Conservation (phyloP, 2,797 vertebrate genomes). For the Streptopelia turtur region DNA sequence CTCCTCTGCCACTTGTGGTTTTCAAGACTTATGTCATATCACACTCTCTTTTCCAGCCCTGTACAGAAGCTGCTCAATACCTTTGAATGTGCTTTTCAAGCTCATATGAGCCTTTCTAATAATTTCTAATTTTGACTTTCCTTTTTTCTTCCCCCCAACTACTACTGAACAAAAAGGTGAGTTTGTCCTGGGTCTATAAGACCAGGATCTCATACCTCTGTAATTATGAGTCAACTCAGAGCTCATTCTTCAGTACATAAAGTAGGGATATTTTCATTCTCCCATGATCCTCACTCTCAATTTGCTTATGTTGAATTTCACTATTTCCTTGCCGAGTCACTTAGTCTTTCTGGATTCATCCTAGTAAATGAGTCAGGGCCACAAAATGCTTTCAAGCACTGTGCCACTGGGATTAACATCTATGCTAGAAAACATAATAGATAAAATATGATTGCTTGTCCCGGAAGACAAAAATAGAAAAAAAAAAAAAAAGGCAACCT, state of each 20-base stretch:
- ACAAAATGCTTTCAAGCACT: background rate
- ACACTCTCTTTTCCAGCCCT: background rate
- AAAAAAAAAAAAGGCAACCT: no score
- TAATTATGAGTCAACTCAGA: background rate
- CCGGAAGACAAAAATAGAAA: background rate
- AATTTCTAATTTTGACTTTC: background rate
- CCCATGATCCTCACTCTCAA: background rate
- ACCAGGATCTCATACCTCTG: background rate
- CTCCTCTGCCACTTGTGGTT: background rate
- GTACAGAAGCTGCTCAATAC: background rate
- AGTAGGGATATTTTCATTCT: background rate
- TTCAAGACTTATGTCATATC: background rate
- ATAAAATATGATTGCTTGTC: background rate
- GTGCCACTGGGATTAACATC: background rate
- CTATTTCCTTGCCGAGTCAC: background rate
- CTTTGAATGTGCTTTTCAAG: background rate
- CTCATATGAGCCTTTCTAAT: background rate
- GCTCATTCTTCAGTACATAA: background rate
- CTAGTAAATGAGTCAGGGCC: background rate
- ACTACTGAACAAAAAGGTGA: background rate
- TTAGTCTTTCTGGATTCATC: background rate
- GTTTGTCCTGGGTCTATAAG: background rate
- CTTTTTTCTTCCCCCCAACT: rapidly evolving
- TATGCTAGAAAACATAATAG: background rate
- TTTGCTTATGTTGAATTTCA: background rate